phyloP scores from a whole-genome alignment of 2,113 vertebrate species.

The Proteles cristata region DNA sequence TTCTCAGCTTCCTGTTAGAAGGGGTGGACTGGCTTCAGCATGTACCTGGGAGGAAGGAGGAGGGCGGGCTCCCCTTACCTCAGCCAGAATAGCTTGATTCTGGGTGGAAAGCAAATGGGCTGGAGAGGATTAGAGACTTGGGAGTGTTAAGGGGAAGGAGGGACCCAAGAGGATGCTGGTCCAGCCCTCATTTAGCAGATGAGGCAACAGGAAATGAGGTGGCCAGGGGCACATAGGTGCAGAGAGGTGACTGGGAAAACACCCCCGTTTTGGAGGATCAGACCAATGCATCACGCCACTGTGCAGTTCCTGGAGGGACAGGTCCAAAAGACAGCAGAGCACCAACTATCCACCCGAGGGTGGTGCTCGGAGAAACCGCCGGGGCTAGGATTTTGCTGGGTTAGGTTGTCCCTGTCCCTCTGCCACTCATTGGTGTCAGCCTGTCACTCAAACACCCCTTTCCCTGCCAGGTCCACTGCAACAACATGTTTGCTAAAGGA shows the following conservation, averaged over 20 bases:
- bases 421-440: not conserved
- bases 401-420: not conserved
- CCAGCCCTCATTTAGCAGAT: not conserved
- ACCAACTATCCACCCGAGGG: not conserved
- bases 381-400: not conserved
- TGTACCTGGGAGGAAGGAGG: not conserved
- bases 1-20: not conserved
- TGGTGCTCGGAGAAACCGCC: not conserved
- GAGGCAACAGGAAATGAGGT: not conserved
- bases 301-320: not conserved
- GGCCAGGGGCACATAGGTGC: accelerated
- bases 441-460: not conserved
- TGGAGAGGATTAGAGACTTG: not conserved
- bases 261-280: not conserved
- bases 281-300: not conserved
- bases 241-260: not conserved
- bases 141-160: not conserved
- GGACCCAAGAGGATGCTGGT: not conserved
- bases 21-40: not conserved
- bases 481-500: constrained; percentile 95
- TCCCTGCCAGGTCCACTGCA: constrained; percentile 94
- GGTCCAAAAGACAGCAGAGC: not conserved
- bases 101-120: not conserved
- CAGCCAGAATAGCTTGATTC: not conserved
- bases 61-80: not conserved